Conservation (phyloP, 1,140 invertebrate species). For the Andrena cerasifolii region DNA sequence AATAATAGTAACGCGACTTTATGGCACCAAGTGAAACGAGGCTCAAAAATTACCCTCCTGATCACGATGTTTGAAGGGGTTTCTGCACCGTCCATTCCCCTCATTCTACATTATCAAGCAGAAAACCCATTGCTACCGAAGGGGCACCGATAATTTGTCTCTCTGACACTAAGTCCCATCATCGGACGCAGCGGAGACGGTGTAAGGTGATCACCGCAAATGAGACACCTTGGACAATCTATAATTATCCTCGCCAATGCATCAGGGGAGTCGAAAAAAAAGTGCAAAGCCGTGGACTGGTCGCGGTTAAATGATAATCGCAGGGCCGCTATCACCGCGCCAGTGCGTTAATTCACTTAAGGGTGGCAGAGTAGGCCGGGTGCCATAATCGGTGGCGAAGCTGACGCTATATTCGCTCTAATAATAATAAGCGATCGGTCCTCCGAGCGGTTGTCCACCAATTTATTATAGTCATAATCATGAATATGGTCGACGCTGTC, state of each 20-base stretch:
- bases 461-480: conserved; percentile 61
- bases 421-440: conserved; percentile 61
- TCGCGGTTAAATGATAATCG: not conserved
- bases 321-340: not conserved
- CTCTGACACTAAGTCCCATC: too few relatives aligned
- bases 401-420: conserved; percentile 24
- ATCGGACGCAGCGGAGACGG: too few relatives aligned
- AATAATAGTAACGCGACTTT: not conserved
- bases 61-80: not conserved
- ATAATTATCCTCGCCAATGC: not conserved
- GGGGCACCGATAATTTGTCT: too few relatives aligned
- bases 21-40: not conserved
- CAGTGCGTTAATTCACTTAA: conserved; percentile 50
- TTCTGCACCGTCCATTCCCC: too few relatives aligned
- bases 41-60: not conserved
- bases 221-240: not conserved
- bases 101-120: too few relatives aligned
- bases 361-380: conserved; percentile 6
- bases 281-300: not conserved
- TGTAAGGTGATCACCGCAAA: not conserved
- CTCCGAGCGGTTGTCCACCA: conserved; percentile 49
- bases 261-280: not conserved
- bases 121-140: too few relatives aligned
- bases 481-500: conserved; percentile 49
- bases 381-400: conserved; percentile 37